Conservation (phyloP, 2,888 invertebrate genomes). For the Orgyia antiqua region DNA sequence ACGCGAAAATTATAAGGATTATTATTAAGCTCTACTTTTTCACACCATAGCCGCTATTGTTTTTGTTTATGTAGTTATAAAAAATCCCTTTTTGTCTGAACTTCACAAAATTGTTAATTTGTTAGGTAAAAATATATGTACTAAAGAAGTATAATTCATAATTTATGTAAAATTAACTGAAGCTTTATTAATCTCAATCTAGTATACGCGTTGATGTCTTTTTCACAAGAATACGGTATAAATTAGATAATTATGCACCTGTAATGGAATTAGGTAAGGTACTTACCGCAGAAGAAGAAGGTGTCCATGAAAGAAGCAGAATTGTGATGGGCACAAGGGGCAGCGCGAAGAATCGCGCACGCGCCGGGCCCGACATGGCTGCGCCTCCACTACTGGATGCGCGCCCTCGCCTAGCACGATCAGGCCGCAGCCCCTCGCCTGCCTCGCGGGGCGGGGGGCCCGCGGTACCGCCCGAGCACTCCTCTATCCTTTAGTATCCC, state of each 20-base stretch:
- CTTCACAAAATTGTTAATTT: too few species aligned
- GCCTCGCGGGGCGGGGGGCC: conserved; percentile 55
- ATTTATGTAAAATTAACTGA: too few species aligned
- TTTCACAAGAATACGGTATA: conserved; percentile 8
- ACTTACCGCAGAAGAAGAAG: conserved; percentile 60
- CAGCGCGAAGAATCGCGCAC: conserved; percentile 59
- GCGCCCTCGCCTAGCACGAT: conserved; percentile 42
- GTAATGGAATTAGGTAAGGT: conserved; percentile 14
- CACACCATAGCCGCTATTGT: too few species aligned
- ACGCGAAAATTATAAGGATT: too few species aligned
- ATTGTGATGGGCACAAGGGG: conserved; percentile 53
- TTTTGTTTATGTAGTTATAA: too few species aligned
- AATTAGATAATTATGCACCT: conserved; percentile 2
- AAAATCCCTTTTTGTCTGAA: too few species aligned
- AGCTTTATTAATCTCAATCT: too few species aligned
- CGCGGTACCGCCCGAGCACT: conserved; percentile 53
- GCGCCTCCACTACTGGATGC: conserved; percentile 70
- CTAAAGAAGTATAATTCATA: too few species aligned
- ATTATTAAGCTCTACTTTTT: too few species aligned
- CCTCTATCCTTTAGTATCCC: conserved; percentile 73
- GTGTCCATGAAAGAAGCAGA: conserved; percentile 46
- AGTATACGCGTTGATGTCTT: conserved; percentile 42
- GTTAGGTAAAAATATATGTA: too few species aligned
- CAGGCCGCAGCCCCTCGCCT: conserved; percentile 30
- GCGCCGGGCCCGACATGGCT: conserved; percentile 76